Evolutionary conservation across 2,113 vertebrate genomes (phyloP).

Genomic region (Peromyscus polionotus): DNA sequence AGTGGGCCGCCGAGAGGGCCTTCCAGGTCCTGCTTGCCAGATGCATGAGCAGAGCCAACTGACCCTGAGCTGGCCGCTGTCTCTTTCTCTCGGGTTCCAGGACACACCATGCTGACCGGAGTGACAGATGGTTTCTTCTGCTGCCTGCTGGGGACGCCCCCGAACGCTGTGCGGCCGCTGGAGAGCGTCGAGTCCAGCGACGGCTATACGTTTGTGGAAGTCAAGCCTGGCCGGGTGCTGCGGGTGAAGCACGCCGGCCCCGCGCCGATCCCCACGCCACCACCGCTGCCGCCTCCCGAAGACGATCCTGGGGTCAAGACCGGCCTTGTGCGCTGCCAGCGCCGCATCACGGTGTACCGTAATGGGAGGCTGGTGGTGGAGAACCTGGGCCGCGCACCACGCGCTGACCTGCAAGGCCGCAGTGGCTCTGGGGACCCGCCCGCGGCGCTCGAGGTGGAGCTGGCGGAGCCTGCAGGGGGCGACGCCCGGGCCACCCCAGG

Average conservation of each 20-base stretch:
- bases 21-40: neutral
- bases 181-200: slow-evolving; percentile 91
- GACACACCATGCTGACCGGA: slow-evolving; percentile 92
- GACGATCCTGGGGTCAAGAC: slow-evolving; percentile 83
- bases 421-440: slow-evolving; percentile 88
- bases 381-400: slow-evolving; percentile 91
- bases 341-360: slow-evolving; percentile 94
- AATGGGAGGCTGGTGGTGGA: slow-evolving; percentile 96
- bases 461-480: slow-evolving; percentile 78
- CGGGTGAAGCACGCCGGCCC: slow-evolving; percentile 92
- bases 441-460: slow-evolving; percentile 88
- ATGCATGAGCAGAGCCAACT: neutral
- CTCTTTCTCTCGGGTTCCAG: slow-evolving; percentile 55
- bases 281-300: neutral
- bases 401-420: slow-evolving; percentile 88
- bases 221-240: slow-evolving; percentile 95
- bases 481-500: neutral
- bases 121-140: slow-evolving; percentile 93
- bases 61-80: neutral
- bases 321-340: slow-evolving; percentile 90
- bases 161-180: slow-evolving; percentile 92
- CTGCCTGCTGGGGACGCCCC: slow-evolving; percentile 92
- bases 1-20: too few relatives aligned
- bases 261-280: slow-evolving; percentile 62
- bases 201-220: slow-evolving; percentile 96